phyloP scores from a whole-genome alignment of 2,797 vertebrate genomes.

The Pseudopleuronectes americanus region DNA sequence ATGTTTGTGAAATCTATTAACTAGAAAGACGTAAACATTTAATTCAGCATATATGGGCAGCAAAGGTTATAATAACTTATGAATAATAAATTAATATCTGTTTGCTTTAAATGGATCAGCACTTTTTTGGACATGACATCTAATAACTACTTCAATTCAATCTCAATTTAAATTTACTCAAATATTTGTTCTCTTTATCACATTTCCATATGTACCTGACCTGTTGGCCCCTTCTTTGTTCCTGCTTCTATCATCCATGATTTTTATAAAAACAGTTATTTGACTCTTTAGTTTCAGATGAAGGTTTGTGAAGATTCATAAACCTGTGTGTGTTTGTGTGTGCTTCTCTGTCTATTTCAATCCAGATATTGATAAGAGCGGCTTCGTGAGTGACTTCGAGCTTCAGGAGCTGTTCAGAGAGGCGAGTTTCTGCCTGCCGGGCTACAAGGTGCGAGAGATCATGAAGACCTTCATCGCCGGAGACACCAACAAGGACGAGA shows the following conservation, averaged over 20 bases:
- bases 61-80: not conserved
- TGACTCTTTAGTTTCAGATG: not conserved
- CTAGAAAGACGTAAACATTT: no score
- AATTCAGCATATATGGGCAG: not conserved
- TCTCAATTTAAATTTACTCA: not conserved
- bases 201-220: no score
- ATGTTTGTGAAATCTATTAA: no score
- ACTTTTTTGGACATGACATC: not conserved
- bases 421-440: constrained; percentile 92
- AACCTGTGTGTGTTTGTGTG: constrained; percentile 5
- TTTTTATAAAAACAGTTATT: constrained; percentile 5
- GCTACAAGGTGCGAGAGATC: constrained; percentile 94
- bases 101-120: not conserved
- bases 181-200: not conserved
- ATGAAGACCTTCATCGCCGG: constrained; percentile 90
- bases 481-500: constrained; percentile 94
- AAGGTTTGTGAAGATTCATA: constrained; percentile 20
- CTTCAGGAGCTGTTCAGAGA: constrained; percentile 97
- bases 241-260: not conserved
- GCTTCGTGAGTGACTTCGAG: constrained; percentile 95
- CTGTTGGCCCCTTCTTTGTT: not conserved
- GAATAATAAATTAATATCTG: not conserved
- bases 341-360: no score
- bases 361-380: constrained; percentile 95
- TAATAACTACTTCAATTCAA: no score